phyloP scores from a whole-genome alignment of 2,113 vertebrate genomes.

The Ctenomys sociabilis region DNA sequence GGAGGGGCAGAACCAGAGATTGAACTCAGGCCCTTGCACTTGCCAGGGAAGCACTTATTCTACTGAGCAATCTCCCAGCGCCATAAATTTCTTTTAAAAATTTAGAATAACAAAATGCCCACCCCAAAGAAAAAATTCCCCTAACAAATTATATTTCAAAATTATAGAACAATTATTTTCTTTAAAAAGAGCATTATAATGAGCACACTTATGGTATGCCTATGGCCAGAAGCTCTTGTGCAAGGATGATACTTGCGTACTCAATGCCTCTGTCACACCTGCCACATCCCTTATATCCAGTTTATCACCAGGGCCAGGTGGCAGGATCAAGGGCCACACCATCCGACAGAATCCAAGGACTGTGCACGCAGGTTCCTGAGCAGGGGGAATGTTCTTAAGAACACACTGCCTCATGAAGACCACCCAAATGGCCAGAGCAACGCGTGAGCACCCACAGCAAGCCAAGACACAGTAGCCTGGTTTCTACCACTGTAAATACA shows the following conservation, averaged over 20 bases:
- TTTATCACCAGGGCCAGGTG: neutral
- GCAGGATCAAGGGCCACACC: too few species aligned
- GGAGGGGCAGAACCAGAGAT: too few species aligned
- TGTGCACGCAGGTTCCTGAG: neutral
- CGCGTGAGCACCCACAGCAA: neutral
- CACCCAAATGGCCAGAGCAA: neutral
- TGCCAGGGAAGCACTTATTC: too few species aligned
- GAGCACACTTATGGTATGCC: neutral
- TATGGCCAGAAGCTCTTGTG: neutral
- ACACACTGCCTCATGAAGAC: neutral
- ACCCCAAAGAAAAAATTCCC: conserved; percentile 5
- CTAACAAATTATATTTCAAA: neutral
- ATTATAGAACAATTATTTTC: neutral
- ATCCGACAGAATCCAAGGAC: neutral
- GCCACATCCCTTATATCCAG: neutral
- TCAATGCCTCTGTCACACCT: neutral
- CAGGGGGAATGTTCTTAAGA: neutral
- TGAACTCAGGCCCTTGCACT: too few species aligned
- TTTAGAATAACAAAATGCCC: neutral
- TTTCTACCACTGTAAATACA: neutral
- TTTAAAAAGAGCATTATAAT: neutral
- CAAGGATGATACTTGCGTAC: too few species aligned
- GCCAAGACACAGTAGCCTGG: neutral
- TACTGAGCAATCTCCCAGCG: too few species aligned
- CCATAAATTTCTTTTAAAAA: neutral